These are phyloP conservation scores for Pseudanteris insignis DNA, from an alignment of 2,888 invertebrate genomes.

Conservation along the genomic window DNA sequence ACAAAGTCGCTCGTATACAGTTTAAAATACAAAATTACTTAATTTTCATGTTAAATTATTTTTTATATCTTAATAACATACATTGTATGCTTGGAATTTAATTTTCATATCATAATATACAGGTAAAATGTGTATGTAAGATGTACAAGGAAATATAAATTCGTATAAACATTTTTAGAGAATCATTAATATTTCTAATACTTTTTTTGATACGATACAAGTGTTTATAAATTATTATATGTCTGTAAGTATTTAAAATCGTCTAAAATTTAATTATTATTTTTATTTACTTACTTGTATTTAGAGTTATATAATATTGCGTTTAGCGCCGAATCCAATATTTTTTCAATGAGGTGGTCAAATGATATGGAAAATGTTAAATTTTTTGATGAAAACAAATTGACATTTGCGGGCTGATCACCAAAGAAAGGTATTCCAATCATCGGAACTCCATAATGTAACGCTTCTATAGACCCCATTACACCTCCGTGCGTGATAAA, in stretches of 20 bases:
- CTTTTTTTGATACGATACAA: no score
- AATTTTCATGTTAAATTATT: neutral
- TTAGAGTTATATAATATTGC: constrained; percentile 49
- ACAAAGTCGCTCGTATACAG: neutral
- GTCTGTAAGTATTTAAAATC: no score
- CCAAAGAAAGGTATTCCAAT: constrained; percentile 49
- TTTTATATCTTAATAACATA: neutral
- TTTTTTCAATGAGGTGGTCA: constrained; percentile 45
- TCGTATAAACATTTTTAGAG: no score
- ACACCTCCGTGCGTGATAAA: constrained; percentile 56
- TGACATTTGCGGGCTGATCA: constrained; percentile 54
- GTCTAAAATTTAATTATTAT: no score
- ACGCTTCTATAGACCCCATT: constrained; percentile 51
- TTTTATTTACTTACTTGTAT: constrained; percentile 47
- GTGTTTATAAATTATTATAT: no score
- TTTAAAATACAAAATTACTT: neutral
- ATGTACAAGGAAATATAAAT: no score
- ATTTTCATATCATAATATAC: no score
- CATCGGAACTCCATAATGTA: constrained; percentile 40
- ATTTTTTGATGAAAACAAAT: constrained; percentile 45
- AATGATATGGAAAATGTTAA: constrained; percentile 47
- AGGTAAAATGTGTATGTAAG: no score
- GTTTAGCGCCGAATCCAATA: constrained; percentile 48
- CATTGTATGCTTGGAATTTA: no score
- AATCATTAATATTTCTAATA: no score